Conservation (phyloP, 2,113 vertebrate species). For the Phodopus roborovskii region DNA sequence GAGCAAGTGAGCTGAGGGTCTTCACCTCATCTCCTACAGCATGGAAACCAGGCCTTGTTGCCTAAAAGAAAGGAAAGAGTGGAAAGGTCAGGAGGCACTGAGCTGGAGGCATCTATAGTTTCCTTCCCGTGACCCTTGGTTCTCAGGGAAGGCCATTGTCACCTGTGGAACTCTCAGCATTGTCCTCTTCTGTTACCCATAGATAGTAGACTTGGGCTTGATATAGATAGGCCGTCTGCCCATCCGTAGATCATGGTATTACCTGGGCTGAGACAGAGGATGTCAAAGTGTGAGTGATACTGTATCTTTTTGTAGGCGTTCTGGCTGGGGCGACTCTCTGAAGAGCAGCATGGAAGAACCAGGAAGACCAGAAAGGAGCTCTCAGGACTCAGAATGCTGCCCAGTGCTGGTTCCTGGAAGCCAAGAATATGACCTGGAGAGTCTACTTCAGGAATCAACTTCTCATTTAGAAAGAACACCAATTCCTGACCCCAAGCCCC, state of each 20-base stretch:
- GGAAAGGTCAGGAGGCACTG: not conserved
- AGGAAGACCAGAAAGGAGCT: not conserved
- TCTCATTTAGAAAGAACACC: not conserved
- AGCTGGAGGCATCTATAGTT: not conserved
- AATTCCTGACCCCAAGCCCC: not conserved
- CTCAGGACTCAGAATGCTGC: not conserved
- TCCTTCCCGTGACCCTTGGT: not conserved
- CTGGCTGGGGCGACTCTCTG: not conserved
- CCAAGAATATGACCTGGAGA: not conserved
- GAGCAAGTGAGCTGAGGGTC: not conserved
- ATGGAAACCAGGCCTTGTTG: not conserved
- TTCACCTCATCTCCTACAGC: not conserved
- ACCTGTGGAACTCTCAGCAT: constrained; percentile 31
- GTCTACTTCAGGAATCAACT: not conserved
- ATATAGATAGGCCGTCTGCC: not conserved
- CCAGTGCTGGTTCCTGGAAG: not conserved
- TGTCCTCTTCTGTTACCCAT: not conserved
- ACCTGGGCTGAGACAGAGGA: not conserved
- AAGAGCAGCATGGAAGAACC: constrained; percentile 64
- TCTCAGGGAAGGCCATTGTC: constrained; percentile 12
- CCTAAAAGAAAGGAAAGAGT: not conserved
- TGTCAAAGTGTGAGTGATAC: not conserved
- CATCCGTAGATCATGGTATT: not conserved
- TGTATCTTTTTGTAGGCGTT: constrained; percentile 59
- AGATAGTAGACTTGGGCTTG: not conserved